A percentile compares a stretch with the other conserved stretches of the same genome.
phyloP scores from a whole-genome alignment of 2,888 invertebrate genomes.

The Trisateles emortualis region DNA sequence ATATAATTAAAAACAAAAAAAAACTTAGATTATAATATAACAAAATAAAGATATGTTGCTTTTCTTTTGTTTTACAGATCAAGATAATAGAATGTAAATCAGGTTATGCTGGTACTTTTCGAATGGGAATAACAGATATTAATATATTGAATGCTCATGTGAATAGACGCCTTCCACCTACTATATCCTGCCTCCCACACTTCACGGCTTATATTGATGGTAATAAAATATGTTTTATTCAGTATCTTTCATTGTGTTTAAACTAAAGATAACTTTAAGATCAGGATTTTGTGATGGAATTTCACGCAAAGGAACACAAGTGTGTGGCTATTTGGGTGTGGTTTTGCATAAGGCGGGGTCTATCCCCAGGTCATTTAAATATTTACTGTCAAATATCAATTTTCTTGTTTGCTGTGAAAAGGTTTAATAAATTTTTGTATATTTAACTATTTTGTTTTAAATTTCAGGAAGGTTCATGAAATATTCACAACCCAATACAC shows the following conservation, averaged over 20 bases:
- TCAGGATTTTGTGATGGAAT: too few species aligned
- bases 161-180: conserved; percentile 89
- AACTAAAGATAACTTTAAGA: too few species aligned
- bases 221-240: conserved; percentile 46
- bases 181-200: conserved; percentile 88
- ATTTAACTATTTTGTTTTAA: background rate
- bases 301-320: too few species aligned
- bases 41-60: background rate
- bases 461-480: conserved; percentile 69
- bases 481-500: conserved; percentile 59
- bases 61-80: conserved; percentile 68
- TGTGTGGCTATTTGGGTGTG: too few species aligned
- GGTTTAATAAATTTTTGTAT: too few species aligned
- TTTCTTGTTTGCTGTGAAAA: background rate
- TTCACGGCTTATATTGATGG: conserved; percentile 91
- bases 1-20: too few species aligned
- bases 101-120: conserved; percentile 91
- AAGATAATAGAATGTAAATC: conserved; percentile 88
- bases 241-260: too few species aligned
- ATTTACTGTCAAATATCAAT: too few species aligned
- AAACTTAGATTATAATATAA: too few species aligned
- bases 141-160: conserved; percentile 88
- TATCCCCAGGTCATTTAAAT: too few species aligned
- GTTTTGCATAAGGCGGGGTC: too few species aligned
- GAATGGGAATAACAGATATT: conserved; percentile 92